Evolutionary conservation across 2,888 invertebrate genomes (phyloP), one percentile per base, ranked within the genome.

Genomic region (Mythimna ferrago): DNA sequence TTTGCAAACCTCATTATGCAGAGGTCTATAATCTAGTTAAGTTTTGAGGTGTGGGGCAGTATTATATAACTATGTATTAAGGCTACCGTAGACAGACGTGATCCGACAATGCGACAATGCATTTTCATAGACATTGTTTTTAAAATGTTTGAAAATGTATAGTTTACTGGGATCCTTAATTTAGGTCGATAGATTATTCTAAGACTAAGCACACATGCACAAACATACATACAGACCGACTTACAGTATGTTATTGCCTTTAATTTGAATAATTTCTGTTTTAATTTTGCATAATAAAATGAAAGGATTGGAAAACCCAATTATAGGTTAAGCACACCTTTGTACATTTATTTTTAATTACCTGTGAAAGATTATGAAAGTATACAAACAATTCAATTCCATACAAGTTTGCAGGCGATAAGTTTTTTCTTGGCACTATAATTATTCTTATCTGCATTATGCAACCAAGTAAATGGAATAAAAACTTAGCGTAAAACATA

Each of bases 1-100:
- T 78, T 41, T 53, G 60, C 10, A 64, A 75, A 79, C 48, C 62
- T 83, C 73, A 76, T 81, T 77, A 74, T 76, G 51, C 60, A 64
- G 41, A 35, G 21, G 65, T 71, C 26, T 35, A 69, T 73, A 66
- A 64, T 58, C 53, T 44, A 66, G 56, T 62, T 26, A 71, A 61
- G 60, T 66, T 68, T 19, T 2, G 58, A 48, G 10, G 58, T 53
- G 38, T 71, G 3, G 32, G n/a, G 54, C 14, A 51, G 44, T 44
- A 21, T 32, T 56, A 38, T 9, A 32, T 19, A 16, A 35, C 4
- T 35, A 76, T 0, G 41, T 41, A 1, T 32, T 41, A 35, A 32
- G 32, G 10, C 0, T 10, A 0, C 5, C 10, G 0, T n/a, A n/a
- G n/a, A 10, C 11, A 60, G n/a, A 38, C n/a, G 14, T 14, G 4